Conservation (phyloP, 2,113 vertebrate species). For the Accipiter virgatus region DNA sequence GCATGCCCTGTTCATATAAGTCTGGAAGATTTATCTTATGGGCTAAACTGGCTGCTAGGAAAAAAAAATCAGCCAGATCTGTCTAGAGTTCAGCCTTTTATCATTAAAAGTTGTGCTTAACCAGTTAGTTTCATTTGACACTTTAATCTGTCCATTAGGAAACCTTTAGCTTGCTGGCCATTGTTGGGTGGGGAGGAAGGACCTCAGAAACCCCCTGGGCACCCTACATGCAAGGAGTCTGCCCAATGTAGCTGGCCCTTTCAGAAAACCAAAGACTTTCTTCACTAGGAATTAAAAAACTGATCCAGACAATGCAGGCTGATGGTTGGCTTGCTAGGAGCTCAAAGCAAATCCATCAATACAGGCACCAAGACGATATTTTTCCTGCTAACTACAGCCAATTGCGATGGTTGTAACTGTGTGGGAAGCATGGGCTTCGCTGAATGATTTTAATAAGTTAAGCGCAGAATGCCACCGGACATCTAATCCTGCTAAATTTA, state of each 20-base stretch:
- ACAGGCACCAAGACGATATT: not conserved
- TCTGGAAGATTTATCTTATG: not conserved
- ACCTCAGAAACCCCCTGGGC: not conserved
- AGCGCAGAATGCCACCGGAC: not conserved
- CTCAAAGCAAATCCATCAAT: not conserved
- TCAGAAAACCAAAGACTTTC: not conserved
- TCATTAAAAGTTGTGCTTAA: not conserved
- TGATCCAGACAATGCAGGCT: not conserved
- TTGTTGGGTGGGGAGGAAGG: not conserved
- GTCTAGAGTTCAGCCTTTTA: not conserved
- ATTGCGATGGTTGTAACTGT: not conserved
- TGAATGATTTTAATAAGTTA: not conserved
- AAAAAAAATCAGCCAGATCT: not conserved
- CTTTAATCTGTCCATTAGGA: not conserved
- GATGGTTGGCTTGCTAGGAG: not conserved
- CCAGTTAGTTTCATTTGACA: not conserved
- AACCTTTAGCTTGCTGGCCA: not conserved
- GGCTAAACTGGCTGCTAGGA: not conserved
- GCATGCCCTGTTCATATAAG: not conserved
- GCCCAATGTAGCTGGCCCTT: not conserved
- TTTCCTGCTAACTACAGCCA: not conserved
- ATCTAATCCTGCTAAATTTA: constrained; percentile 27
- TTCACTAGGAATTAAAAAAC: not conserved
- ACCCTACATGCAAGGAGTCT: rapidly evolving
- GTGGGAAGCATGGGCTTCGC: not conserved